Evolutionary conservation across 2,113 vertebrate species (phyloP).

Genomic region (Notechis scutatus): DNA sequence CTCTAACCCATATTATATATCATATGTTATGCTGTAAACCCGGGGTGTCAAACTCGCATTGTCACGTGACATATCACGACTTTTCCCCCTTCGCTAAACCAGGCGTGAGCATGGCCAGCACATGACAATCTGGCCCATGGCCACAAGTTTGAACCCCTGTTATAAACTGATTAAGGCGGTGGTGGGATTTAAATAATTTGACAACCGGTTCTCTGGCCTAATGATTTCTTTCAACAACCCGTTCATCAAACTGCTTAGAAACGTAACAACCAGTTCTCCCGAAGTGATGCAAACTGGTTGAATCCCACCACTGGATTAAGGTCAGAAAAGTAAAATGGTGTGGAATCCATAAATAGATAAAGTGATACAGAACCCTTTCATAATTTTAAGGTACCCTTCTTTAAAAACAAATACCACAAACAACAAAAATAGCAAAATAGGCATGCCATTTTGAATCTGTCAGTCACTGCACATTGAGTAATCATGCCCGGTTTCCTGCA

Average conservation of each 20-base stretch:
- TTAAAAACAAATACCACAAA: background rate
- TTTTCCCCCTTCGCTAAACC: too few relatives aligned
- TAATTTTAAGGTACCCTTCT: background rate
- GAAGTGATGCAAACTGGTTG: too few relatives aligned
- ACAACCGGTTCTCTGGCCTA: too few relatives aligned
- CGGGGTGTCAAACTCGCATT: too few relatives aligned
- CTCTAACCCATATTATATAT: background rate
- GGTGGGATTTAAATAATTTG: too few relatives aligned
- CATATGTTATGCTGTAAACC: background rate
- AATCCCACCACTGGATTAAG: background rate
- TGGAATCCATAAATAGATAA: background rate
- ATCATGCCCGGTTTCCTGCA: background rate
- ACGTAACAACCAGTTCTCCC: too few relatives aligned
- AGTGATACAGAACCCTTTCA: background rate
- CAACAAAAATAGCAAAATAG: background rate
- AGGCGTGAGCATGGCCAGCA: accelerated
- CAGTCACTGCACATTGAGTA: background rate
- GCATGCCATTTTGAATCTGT: background rate
- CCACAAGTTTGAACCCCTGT: background rate
- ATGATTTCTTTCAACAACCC: too few relatives aligned
- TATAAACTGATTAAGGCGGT: background rate
- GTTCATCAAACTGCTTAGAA: too few relatives aligned
- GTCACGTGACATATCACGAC: too few relatives aligned
- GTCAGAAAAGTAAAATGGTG: background rate
- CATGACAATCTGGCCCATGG: too few relatives aligned